A percentile compares a stretch with the other conserved stretches of the same genome.
These are phyloP conservation scores for Tetranychus urticae DNA, from an alignment of 1,140 invertebrate species.

Conservation along the genomic window DNA sequence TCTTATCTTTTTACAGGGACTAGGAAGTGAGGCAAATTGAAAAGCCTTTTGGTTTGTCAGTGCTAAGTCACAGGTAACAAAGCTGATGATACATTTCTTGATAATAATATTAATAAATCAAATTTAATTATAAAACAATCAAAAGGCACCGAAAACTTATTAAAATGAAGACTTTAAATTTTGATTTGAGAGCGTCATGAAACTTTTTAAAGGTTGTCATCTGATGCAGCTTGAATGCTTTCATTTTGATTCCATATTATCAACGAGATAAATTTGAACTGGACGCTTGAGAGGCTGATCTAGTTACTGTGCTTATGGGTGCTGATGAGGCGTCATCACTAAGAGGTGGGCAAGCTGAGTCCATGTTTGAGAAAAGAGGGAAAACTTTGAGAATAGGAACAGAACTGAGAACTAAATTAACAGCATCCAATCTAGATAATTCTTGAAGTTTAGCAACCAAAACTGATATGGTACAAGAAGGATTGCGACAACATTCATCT, in stretches of 20 bases:
- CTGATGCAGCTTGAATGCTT: too few relatives aligned
- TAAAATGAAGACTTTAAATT: too few relatives aligned
- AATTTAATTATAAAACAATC: too few relatives aligned
- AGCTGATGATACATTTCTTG: too few relatives aligned
- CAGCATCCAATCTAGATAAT: conserved; percentile 27
- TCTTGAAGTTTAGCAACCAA: conserved; percentile 26
- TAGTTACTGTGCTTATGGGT: conserved; percentile 4
- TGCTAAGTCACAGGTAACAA: too few relatives aligned
- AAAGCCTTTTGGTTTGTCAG: too few relatives aligned
- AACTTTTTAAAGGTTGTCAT: too few relatives aligned
- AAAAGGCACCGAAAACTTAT: too few relatives aligned
- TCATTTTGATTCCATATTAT: not conserved
- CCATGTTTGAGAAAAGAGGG: conserved; percentile 11
- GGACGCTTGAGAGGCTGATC: conserved; percentile 6
- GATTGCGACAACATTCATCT: conserved; percentile 24
- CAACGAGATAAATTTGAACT: conserved; percentile 12
- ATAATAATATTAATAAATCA: too few relatives aligned
- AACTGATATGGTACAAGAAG: conserved; percentile 22
- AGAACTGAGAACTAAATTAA: conserved; percentile 24
- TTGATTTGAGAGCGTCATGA: too few relatives aligned
- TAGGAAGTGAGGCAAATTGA: too few relatives aligned
- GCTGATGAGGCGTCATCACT: conserved; percentile 1
- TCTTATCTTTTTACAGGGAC: too few relatives aligned
- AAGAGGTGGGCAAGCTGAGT: conserved; percentile 10
- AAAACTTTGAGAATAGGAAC: conserved; percentile 23